Conservation (phyloP, 2,888 invertebrate genomes). For the Mamestra brassicae region DNA sequence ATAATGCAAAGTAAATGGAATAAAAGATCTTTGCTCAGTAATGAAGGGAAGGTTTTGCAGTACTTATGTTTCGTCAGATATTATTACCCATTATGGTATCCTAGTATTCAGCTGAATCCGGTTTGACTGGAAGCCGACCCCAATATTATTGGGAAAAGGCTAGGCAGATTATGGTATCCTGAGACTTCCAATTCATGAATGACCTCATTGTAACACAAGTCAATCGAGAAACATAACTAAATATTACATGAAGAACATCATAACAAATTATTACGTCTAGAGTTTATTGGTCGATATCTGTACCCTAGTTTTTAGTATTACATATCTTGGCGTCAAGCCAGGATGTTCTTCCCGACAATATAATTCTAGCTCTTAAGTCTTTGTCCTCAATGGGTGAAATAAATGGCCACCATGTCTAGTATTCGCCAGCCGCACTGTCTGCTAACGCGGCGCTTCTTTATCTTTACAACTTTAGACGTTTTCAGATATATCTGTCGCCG, state of each 20-base stretch:
- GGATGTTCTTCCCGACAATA: conserved; percentile 38
- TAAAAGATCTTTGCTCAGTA: conserved; percentile 1
- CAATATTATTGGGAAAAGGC: too few species aligned
- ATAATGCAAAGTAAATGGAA: neutral
- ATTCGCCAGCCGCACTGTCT: conserved; percentile 8
- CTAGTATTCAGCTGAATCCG: too few species aligned
- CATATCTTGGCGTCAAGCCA: conserved; percentile 59
- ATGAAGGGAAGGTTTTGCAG: neutral
- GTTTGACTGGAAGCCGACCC: too few species aligned
- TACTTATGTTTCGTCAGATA: neutral
- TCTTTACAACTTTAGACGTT: neutral
- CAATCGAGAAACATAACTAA: neutral
- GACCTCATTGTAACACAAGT: neutral
- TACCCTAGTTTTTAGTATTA: conserved; percentile 50
- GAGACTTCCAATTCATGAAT: neutral
- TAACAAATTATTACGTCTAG: conserved; percentile 19
- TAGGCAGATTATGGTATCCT: too few species aligned
- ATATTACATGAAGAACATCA: conserved; percentile 4
- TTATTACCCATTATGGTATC: neutral
- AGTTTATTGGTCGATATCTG: conserved; percentile 43
- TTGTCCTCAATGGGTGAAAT: conserved; percentile 45
- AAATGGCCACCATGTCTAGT: conserved; percentile 27
- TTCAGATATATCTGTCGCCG: too few species aligned
- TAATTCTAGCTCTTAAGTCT: conserved; percentile 53
- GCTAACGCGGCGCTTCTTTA: neutral